These are phyloP conservation scores for Phallusia fumigata DNA, from an alignment of 23 tunicate species.

Conservation along the genomic window DNA sequence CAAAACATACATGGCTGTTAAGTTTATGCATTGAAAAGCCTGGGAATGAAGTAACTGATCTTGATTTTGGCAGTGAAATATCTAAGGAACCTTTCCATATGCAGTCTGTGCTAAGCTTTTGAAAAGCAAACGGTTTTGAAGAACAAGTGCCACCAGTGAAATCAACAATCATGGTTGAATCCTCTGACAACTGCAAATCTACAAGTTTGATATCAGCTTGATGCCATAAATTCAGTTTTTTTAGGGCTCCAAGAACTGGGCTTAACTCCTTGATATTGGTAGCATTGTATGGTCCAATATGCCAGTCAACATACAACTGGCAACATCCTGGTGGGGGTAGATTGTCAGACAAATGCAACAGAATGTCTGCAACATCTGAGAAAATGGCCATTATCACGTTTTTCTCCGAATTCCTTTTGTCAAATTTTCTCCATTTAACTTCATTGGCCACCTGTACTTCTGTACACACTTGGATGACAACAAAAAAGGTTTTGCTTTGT, in stretches of 20 bases:
- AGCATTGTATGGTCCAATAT: background rate
- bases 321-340: conserved; percentile 34
- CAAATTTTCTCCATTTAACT: background rate
- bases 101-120: background rate
- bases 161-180: background rate
- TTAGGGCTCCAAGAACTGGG: conserved; percentile 51
- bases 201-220: conserved; percentile 27
- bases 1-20: background rate
- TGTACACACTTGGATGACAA: background rate
- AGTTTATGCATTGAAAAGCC: conserved; percentile 7
- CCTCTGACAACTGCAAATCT: background rate
- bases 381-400: background rate
- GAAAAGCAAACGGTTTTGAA: background rate
- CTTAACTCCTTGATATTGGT: background rate
- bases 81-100: conserved; percentile 35
- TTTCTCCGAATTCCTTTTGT: background rate
- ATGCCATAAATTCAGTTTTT: conserved; percentile 64
- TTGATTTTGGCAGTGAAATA: background rate
- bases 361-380: conserved; percentile 11
- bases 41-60: background rate
- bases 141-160: background rate
- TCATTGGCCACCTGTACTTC: background rate
- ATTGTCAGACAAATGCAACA: conserved; percentile 17
- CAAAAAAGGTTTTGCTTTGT: background rate
- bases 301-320: conserved; percentile 26